Conservation (phyloP, 2,888 invertebrate genomes). For the Aquatica leii region DNA sequence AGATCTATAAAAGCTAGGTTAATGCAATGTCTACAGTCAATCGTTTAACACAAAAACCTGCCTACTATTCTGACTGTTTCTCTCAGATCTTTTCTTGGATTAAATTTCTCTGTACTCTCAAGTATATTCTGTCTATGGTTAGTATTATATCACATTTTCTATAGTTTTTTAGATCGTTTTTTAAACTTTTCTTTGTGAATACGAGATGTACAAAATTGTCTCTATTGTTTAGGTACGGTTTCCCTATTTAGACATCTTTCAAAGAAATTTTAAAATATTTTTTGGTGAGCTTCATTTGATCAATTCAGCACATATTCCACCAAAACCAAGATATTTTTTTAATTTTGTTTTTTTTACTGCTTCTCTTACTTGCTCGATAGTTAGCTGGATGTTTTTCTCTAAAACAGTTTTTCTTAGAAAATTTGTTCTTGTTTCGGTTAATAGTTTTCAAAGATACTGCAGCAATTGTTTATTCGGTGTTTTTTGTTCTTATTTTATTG, state of each 20-base stretch:
- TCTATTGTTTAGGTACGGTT: background rate
- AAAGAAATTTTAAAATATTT: background rate
- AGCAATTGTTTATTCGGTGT: background rate
- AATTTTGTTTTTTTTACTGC: background rate
- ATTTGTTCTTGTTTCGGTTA: too few species aligned
- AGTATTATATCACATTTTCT: background rate
- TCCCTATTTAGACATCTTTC: background rate
- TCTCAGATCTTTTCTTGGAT: background rate
- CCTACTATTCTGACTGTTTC: background rate
- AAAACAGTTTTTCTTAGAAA: too few species aligned
- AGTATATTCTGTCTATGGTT: background rate
- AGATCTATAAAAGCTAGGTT: background rate
- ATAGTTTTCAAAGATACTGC: too few species aligned
- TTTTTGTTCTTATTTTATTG: background rate
- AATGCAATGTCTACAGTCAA: background rate
- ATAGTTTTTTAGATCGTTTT: too few species aligned
- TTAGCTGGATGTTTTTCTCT: background rate
- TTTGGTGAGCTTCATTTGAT: background rate
- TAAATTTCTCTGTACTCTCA: background rate
- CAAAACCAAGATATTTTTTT: background rate
- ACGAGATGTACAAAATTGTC: background rate
- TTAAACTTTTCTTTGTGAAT: background rate
- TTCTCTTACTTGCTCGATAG: background rate
- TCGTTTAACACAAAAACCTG: background rate
- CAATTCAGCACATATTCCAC: background rate